Conservation (phyloP, 1,140 invertebrate species). For the Rhagoletis pomonella region DNA sequence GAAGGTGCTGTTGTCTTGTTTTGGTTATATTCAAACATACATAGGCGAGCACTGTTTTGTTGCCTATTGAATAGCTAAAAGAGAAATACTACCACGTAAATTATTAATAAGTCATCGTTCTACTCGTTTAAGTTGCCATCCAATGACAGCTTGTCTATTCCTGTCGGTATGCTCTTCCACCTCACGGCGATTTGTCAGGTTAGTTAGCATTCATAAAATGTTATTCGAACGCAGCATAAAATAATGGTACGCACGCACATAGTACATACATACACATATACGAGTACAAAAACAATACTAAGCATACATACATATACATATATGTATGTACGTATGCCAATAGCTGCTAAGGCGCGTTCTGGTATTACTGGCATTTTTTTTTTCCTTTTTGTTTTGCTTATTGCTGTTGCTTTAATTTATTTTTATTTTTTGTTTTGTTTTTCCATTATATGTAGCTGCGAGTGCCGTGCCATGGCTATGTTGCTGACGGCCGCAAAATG, state of each 20-base stretch:
- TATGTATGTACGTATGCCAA: neutral
- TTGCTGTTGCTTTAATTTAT: neutral
- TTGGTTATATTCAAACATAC: no score
- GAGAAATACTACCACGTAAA: conserved; percentile 71
- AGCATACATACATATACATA: neutral
- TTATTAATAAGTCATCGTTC: conserved; percentile 64
- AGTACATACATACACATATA: no score
- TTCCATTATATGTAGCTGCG: neutral
- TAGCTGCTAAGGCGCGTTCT: neutral
- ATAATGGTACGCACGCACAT: conserved; percentile 60
- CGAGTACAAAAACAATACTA: neutral
- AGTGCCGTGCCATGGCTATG: conserved; percentile 54
- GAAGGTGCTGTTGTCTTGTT: neutral
- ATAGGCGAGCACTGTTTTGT: neutral
- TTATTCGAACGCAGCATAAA: conserved; percentile 68
- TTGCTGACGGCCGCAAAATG: conserved; percentile 60
- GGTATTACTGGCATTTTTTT: neutral
- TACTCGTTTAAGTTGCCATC: conserved; percentile 48
- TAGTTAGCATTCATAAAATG: conserved; percentile 70
- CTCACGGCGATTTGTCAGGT: conserved; percentile 27
- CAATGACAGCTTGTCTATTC: conserved; percentile 56
- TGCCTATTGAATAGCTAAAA: neutral
- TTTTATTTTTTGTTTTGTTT: neutral
- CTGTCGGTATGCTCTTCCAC: conserved; percentile 5
- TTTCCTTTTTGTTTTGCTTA: neutral